A percentile compares a stretch with the other conserved stretches of the same genome.
Conservation (phyloP, 2,113 vertebrate species). For the Suncus etruscus region DNA sequence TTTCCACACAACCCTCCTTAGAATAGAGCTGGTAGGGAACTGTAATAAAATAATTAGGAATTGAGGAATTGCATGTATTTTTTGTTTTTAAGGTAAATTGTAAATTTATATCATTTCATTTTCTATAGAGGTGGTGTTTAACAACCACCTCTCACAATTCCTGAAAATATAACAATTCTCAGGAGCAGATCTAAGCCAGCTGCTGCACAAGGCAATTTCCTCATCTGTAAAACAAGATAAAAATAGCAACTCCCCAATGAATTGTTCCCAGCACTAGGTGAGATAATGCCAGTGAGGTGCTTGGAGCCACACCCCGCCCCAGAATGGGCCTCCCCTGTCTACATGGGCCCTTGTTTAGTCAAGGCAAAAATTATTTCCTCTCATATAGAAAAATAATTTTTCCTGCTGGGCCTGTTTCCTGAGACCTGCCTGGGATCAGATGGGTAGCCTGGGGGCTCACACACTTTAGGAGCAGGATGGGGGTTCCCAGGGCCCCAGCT, state of each 20-base stretch:
- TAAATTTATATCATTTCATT: constrained; percentile 18
- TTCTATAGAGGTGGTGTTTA: constrained; percentile 25
- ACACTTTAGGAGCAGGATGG: neutral
- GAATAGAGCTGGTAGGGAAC: neutral
- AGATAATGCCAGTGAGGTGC: neutral
- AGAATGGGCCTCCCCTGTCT: neutral
- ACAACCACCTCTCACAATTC: constrained; percentile 56
- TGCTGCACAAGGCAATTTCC: constrained; percentile 34
- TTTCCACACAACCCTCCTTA: neutral
- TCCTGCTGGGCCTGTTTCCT: constrained; percentile 59
- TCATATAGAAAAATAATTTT: constrained; percentile 59
- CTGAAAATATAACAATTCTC: constrained; percentile 75
- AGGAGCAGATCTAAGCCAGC: neutral
- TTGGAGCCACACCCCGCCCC: neutral
- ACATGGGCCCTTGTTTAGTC: constrained; percentile 54
- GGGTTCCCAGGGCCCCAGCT: neutral
- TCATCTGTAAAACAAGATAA: constrained; percentile 69
- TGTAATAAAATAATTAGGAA: neutral
- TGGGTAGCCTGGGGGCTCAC: neutral
- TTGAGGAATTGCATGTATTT: neutral
- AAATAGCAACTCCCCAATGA: constrained; percentile 61
- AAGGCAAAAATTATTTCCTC: constrained; percentile 61
- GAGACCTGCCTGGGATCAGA: constrained; percentile 11
- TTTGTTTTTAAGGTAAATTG: constrained; percentile 17
- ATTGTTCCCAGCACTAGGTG: neutral